Base-by-base conservation (phyloP, 2,888 invertebrate species). In the Calliphora vomitoria region DNA sequence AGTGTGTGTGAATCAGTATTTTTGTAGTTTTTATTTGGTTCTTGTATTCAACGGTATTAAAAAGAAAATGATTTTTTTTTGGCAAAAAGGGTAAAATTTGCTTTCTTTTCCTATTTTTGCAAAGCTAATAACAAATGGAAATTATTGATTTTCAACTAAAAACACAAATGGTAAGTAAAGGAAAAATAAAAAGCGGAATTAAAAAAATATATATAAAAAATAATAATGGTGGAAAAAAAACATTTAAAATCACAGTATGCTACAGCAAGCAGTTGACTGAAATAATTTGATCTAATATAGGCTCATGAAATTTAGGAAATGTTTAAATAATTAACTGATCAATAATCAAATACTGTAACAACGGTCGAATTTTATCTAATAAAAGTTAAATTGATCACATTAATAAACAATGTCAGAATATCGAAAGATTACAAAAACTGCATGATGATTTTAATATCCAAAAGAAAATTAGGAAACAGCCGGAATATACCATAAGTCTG, bases 101-200 rank as follows among this genome's bases (percentile, higher is more conserved):
- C 38, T 15, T n/a, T n/a, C 38, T 6, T 38, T 64, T 0, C 8
- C 3, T n/a, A 38, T 6, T 38, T 64, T 0, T 3, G 25, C 0
- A 18, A 38, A 69, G 38, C 79, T 60, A 69, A 79, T 50, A 79
- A 60, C n/a, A 68, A 62, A 79, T 69, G 58, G 68, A 79, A 78
- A 58, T 79, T 69, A 79, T 79, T 79, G 79, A 79, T 69, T 79
- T 69, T 18, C 13, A 35, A 47, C 3, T n/a, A 55, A 25, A 41
- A 50, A 66, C 18, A 41, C n/a, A 53, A 41, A 53, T 35, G 25
- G 62, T 62, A 68, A 66, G 38, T 20, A 25, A 75, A 11, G 47
- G 6, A 35, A 55, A 58, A 25, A 5, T 58, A 31, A 58, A 11
- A 31, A 76, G 55, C 50, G 0, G 47, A 62, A 25, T 75, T 13